Conservation (phyloP, 2,113 vertebrate species). For the Glareola pratincola region DNA sequence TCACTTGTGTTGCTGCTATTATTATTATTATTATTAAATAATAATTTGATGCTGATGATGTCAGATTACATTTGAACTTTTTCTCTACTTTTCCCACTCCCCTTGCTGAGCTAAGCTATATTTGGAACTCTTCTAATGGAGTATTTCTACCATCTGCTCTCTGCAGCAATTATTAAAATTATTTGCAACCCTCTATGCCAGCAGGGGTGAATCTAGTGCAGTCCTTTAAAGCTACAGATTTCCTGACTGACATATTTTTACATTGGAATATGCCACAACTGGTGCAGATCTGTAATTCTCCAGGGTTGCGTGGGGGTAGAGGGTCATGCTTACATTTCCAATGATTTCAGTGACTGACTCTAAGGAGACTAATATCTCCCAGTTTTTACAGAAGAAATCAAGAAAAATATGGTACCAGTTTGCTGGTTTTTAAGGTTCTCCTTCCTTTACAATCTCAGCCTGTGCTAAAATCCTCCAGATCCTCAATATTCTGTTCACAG, state of each 20-base stretch:
- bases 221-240: neutral
- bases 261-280: neutral
- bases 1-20: neutral
- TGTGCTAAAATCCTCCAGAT: neutral
- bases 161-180: constrained; percentile 24
- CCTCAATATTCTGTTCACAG: neutral
- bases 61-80: neutral
- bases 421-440: neutral
- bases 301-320: neutral
- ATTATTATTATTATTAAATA: neutral
- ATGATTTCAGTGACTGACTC: neutral
- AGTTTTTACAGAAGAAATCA: neutral
- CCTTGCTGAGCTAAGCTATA: neutral
- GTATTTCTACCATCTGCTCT: constrained; percentile 21
- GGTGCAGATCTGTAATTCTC: neutral
- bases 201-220: neutral
- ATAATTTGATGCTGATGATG: neutral
- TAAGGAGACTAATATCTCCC: neutral
- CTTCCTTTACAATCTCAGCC: neutral
- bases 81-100: neutral
- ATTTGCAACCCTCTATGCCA: constrained; percentile 1
- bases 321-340: neutral
- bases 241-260: neutral
- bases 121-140: neutral
- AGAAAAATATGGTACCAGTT: neutral